Evolutionary conservation across 1,140 invertebrate genomes (phyloP).

Genomic region (Rhopalosiphum padi): DNA sequence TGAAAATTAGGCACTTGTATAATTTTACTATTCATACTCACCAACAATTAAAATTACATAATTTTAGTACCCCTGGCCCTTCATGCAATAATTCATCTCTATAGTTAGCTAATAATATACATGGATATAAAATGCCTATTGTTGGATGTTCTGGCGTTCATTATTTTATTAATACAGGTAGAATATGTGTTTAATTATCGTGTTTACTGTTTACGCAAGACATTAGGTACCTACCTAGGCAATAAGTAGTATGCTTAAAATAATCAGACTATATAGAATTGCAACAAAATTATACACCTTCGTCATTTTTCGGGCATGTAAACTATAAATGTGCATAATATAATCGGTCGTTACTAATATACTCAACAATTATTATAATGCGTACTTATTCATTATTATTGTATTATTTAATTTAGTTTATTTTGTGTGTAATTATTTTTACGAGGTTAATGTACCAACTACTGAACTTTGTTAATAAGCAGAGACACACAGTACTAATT

Average conservation of each 20-base stretch:
- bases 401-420: not conserved
- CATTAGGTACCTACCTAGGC: not conserved
- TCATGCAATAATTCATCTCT: not conserved
- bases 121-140: not conserved
- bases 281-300: not conserved
- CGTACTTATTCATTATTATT: not conserved
- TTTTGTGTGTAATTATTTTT: not conserved
- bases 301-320: not conserved
- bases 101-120: not conserved
- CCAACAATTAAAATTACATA: not conserved
- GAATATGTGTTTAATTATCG: not conserved
- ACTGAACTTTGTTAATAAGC: not conserved
- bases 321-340: not conserved
- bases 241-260: not conserved
- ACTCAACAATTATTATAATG: not conserved
- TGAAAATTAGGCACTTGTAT: too few species aligned
- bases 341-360: not conserved
- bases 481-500: not conserved
- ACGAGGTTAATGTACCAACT: not conserved
- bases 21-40: too few species aligned
- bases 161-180: not conserved
- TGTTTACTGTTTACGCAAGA: not conserved
- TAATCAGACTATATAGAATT: slow-evolving; percentile 4
- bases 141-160: not conserved
- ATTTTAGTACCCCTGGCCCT: not conserved